Base-by-base conservation (phyloP, 1,140 invertebrate species). In the Homalodisca vitripennis region DNA sequence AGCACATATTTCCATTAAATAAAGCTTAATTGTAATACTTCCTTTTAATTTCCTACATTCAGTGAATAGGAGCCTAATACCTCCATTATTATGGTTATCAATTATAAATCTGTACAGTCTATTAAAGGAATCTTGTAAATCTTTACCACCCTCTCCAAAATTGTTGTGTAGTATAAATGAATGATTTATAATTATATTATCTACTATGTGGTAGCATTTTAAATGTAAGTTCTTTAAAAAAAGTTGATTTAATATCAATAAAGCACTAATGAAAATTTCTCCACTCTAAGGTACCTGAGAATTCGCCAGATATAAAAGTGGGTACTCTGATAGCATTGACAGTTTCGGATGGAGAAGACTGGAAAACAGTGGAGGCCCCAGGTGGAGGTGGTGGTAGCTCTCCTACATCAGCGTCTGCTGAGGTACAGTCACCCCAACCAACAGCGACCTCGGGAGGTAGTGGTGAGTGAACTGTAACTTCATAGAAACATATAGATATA, bases 291-390 rank as follows among this genome's bases (percentile, higher is more conserved):
- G 48, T 92, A 67, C 84, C 88, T 3, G 91, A 92, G 6, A 92
- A 94, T 70, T 85, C 86, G 0, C 91, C 92, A 78, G 92, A 94
- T 74, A 87, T 97, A 0, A 85, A 89, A 29, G 88, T 98, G 51
- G 95, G 94, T 24, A 88, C 90, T 76, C 75, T 96, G 64, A 91
- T 98, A 26, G 97, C 93, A 74, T 87, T 98, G 48, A 92, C 97
- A 78, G 95, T 96, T 13, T 84, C 88, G 63, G 89, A 92, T 74
- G 87, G 91, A 72, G 86, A 85, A 32, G 91, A 93, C 79, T 88
- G 86, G 86, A 79, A 86, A 76, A 78, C 82, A 89, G 75, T 91
- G 81, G 67, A 89, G 86, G 53, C 93, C 89, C 77, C 92, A 87
- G 79, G 86, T 88, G 74, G 90, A 85, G 88, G 89, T 77, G 86